phyloP scores from a whole-genome alignment of 2,113 vertebrate species.

The Agapornis roseicollis region DNA sequence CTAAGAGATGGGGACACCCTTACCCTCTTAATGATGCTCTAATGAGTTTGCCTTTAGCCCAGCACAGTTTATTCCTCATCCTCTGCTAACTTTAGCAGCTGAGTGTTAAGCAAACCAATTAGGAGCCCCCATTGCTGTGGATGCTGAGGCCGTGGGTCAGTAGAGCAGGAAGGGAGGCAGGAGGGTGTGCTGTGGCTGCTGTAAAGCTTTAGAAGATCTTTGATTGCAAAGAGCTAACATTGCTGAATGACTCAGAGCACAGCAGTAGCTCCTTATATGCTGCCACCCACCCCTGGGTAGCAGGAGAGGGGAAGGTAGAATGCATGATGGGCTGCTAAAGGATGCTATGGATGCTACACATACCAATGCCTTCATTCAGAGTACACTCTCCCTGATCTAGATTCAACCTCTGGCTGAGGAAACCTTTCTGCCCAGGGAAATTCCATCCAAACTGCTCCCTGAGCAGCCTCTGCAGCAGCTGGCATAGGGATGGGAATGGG shows the following conservation, averaged over 20 bases:
- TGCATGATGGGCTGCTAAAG: background rate
- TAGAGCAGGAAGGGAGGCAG: background rate
- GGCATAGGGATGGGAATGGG: background rate
- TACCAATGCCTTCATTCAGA: accelerated
- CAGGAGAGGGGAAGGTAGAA: background rate
- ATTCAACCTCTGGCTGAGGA: background rate
- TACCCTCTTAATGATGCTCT: background rate
- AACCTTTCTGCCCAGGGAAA: background rate
- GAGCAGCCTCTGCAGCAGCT: background rate
- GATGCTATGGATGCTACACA: background rate
- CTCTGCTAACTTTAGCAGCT: background rate
- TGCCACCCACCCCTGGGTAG: background rate
- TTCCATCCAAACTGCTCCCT: background rate
- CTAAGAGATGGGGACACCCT: background rate
- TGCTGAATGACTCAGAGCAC: background rate
- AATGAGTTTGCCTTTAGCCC: background rate
- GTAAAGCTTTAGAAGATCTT: background rate
- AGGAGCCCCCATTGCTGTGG: background rate
- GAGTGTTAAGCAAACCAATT: background rate
- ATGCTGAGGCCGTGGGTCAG: background rate
- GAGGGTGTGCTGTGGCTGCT: background rate
- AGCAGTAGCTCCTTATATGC: background rate
- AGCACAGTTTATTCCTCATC: background rate
- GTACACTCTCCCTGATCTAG: background rate
- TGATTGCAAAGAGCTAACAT: background rate